Evolutionary conservation across 1,140 invertebrate species (phyloP).

Genomic region (Trichogramma pretiosum): DNA sequence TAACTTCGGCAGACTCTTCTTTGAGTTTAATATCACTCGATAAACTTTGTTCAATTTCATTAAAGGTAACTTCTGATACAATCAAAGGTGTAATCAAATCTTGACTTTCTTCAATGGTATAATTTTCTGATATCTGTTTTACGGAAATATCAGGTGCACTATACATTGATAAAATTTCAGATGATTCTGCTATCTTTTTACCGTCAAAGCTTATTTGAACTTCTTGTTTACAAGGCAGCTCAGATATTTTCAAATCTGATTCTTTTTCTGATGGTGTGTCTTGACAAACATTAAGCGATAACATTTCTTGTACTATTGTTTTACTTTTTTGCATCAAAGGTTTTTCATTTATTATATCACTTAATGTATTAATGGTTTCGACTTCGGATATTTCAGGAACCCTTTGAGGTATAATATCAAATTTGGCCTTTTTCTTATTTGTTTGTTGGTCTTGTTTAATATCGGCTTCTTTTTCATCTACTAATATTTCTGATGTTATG

Average conservation of each 20-base stretch:
- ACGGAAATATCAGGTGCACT: slow-evolving; percentile 23
- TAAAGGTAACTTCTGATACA: slow-evolving; percentile 22
- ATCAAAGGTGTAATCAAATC: slow-evolving; percentile 20
- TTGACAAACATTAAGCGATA: slow-evolving; percentile 26
- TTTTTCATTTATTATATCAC: slow-evolving; percentile 13
- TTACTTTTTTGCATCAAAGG: slow-evolving; percentile 12
- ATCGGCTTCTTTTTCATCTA: slow-evolving; percentile 23
- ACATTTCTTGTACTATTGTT: slow-evolving; percentile 24
- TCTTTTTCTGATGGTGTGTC: slow-evolving; percentile 27
- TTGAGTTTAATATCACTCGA: slow-evolving; percentile 15
- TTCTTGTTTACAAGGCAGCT: slow-evolving; percentile 18
- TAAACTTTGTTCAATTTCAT: slow-evolving; percentile 25
- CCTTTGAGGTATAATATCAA: slow-evolving; percentile 26
- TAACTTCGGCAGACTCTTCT: slow-evolving; percentile 21
- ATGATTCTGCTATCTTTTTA: slow-evolving; percentile 33
- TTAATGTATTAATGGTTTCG: slow-evolving; percentile 20
- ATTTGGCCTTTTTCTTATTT: slow-evolving; percentile 22
- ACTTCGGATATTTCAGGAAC: slow-evolving; percentile 29
- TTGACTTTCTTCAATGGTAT: slow-evolving; percentile 21
- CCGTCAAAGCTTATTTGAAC: slow-evolving; percentile 23
- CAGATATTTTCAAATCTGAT: slow-evolving; percentile 15
- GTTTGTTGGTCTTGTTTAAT: slow-evolving; percentile 19
- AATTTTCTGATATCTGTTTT: slow-evolving; percentile 20
- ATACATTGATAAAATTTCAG: slow-evolving; percentile 25
- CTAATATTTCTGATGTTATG: slow-evolving; percentile 22